A percentile compares a stretch with the other conserved stretches of the same genome.
phyloP scores from a whole-genome alignment of 2,797 vertebrate genomes.

The Pseudochaenichthys georgianus region DNA sequence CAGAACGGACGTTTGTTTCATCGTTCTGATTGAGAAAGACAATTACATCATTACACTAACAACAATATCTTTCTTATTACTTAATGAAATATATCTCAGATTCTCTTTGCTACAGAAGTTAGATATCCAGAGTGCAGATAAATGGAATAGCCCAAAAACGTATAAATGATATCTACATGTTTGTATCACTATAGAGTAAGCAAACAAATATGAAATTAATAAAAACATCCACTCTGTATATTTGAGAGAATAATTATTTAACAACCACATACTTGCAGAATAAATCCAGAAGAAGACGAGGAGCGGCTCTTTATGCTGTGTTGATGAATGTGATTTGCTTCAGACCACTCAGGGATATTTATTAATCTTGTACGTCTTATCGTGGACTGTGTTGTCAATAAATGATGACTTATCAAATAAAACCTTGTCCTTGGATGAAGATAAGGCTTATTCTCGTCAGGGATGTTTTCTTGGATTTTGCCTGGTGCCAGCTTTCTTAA shows the following conservation, averaged over 20 bases:
- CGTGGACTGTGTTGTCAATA: background rate
- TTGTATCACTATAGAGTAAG: too few relatives aligned
- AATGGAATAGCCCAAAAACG: too few relatives aligned
- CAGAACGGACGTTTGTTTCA: conserved; percentile 9
- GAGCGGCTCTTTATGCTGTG: background rate
- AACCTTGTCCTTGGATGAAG: background rate
- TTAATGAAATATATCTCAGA: background rate
- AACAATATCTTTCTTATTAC: too few relatives aligned
- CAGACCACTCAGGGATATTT: conserved; percentile 15
- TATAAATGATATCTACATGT: too few relatives aligned
- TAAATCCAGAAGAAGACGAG: background rate
- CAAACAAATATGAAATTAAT: too few relatives aligned
- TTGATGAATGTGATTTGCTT: background rate
- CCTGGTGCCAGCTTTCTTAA: too few relatives aligned
- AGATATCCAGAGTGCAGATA: too few relatives aligned
- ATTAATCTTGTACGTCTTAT: conserved; percentile 11
- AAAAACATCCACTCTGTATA: too few relatives aligned
- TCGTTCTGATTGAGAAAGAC: conserved; percentile 25
- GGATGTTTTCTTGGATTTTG: background rate
- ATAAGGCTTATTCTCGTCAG: background rate
- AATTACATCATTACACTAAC: background rate
- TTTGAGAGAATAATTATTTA: background rate
- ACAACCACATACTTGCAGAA: background rate
- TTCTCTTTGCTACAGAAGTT: too few relatives aligned
- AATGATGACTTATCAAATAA: conserved; percentile 10